Percentiles rank a stretch among this genome's conserved stretches.
These are phyloP conservation scores for Varecia variegata DNA, from an alignment of 2,797 vertebrate species.

Conservation along the genomic window DNA sequence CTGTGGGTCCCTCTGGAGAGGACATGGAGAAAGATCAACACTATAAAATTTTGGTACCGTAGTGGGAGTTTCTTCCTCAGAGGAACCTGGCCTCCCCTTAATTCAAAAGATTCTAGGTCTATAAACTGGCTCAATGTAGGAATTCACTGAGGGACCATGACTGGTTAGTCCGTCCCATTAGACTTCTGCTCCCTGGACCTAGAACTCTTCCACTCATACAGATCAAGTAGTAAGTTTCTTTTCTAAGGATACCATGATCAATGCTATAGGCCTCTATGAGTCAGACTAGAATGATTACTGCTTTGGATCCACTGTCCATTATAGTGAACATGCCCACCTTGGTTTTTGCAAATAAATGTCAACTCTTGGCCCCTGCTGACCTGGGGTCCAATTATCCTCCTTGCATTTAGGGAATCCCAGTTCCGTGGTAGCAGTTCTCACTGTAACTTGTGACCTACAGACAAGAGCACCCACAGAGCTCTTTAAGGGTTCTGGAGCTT, in stretches of 20 bases:
- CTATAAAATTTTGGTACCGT: neutral
- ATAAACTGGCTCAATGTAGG: neutral
- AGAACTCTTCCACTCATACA: neutral
- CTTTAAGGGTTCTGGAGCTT: neutral
- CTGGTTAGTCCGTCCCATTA: neutral
- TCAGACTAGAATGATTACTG: neutral
- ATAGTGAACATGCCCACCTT: neutral
- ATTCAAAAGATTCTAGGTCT: neutral
- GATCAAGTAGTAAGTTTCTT: neutral
- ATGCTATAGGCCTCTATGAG: neutral
- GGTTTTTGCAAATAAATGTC: neutral
- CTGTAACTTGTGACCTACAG: neutral
- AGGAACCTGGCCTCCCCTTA: neutral
- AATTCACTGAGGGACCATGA: neutral
- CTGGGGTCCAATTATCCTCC: neutral
- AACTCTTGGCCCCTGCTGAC: neutral
- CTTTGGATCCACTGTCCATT: neutral
- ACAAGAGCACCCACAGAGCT: neutral
- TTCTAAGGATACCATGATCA: neutral
- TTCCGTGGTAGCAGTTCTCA: neutral
- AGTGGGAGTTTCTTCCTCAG: neutral
- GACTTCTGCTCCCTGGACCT: neutral
- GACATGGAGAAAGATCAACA: neutral
- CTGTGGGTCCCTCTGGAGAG: neutral
- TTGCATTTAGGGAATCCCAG: neutral